Evolutionary conservation across 1,140 invertebrate genomes (phyloP), one percentile per base, ranked within the genome.

Genomic region (Odontomachus brunneus): DNA sequence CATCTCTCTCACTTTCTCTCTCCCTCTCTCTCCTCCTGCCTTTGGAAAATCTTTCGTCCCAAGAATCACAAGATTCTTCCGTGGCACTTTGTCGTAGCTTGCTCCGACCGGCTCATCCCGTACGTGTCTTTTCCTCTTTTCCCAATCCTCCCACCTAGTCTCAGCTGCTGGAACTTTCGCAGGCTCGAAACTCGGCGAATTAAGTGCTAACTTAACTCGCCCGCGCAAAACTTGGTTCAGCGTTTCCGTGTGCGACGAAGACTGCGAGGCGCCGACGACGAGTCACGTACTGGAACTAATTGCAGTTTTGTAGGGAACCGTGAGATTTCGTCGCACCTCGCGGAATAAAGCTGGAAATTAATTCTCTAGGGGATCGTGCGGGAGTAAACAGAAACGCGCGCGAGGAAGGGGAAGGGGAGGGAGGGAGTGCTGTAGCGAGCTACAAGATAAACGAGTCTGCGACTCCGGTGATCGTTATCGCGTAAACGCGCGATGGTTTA

Each of bases 221-320:
- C 66, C 24, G 75, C 72, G 85, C 76, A 44, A 73, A 84, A 78
- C 85, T 78, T 75, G 85, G 59, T 81, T 60, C 67, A 72, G 62
- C 86, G 82, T 84, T 87, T 87, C 66, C 76, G 83, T 24, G 55
- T 60, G 53, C 83, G 67, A 55, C 73, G 62, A 15, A 44, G 55
- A 84, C 71, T 73, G 76, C 73, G 63, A 44, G 26, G 71, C 12
- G 65, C 87, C 65, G 51, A 17, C 76, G 72, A 85, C 86, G 69
- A 88, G 86, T 88, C 87, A 88, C 87, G 87, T 85, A 88, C 74
- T 87, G 73, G 74, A 88, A 88, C 84, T 88, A 88, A 88, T 88
- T 88, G 86, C 88, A 86, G 82, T 89, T 88, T 88, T 88, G 84
- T 86, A 84, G 72, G 63, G 76, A 51, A 51, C 29, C 14, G 53